A percentile compares a stretch with the other conserved stretches of the same genome.
These are phyloP conservation scores for Seriola aureovittata DNA, from an alignment of 2,113 vertebrate species.

Conservation along the genomic window DNA sequence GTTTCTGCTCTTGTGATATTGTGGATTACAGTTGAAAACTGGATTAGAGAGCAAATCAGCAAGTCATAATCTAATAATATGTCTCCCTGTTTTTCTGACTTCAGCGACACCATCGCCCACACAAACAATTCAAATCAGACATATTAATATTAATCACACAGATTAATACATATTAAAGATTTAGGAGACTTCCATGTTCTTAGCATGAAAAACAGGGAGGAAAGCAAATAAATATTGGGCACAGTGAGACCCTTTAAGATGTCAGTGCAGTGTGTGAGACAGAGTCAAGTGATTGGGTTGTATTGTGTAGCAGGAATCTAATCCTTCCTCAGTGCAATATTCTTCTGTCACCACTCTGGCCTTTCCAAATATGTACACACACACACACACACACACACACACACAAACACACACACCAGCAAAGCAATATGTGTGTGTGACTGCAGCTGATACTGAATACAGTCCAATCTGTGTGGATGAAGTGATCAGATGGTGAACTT, in stretches of 20 bases:
- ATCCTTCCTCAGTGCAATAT: slow-evolving; percentile 45
- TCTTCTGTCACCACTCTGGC: slow-evolving; percentile 19
- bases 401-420: slow-evolving; percentile 20
- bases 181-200: not conserved
- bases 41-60: slow-evolving; percentile 34
- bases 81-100: not conserved
- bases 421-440: not conserved
- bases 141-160: not conserved
- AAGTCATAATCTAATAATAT: slow-evolving; percentile 28
- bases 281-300: slow-evolving; percentile 24
- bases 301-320: slow-evolving; percentile 27
- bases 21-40: slow-evolving; percentile 39
- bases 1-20: slow-evolving; percentile 13
- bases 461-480: slow-evolving; percentile 39
- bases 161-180: not conserved
- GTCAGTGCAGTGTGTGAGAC: not conserved
- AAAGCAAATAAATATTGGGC: not conserved
- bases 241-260: not conserved
- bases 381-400: slow-evolving; percentile 26
- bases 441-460: not conserved
- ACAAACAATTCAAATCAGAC: slow-evolving; percentile 17
- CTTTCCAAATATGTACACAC: slow-evolving; percentile 25
- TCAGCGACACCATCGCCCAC: not conserved
- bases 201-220: too few relatives aligned
- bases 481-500: slow-evolving; percentile 42